Evolutionary conservation across 2,113 vertebrate species (phyloP), one percentile per base, ranked within the genome.

Genomic region (Phycodurus eques): DNA sequence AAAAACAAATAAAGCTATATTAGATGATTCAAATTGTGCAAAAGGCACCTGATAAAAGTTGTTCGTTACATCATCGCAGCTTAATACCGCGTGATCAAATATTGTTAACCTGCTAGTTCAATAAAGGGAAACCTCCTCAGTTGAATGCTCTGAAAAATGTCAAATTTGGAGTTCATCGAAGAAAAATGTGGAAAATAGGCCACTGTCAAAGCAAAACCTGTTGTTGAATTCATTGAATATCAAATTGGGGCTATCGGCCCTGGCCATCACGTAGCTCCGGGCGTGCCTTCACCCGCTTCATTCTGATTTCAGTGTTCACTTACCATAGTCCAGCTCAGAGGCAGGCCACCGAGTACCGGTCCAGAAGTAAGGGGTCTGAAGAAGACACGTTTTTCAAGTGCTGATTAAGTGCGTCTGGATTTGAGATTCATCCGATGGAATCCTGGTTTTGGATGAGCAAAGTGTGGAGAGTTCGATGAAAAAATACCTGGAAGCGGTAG

Each of bases 281-380:
- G 27, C 27, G 27, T 27, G 57, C 42, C 33, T 61, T 64, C 47
- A 68, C 33, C 46, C 31, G 12, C 10, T 14, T 6, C 11, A 56
- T 59, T n/a, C 9, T 13, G 0, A 19, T 53, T 13, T 60, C 13
- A n/a, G 1, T 15, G 57, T 70, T 14, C 17, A 39, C 92, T 92
- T 82, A 98, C 97, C 97, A 0, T 96, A 98, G 83, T 98, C 95
- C 68, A 98, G 88, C 80, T 98, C 96, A 0, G 95, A 89, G 7
- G 95, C 94, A 0, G 95, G 95, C 95, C 96, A 96, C 73, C 95
- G 90, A 43, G 92, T 94, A 51, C 93, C 96, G 6, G 87, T 95
- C 96, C 96, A 98, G 91, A 97, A 98, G 79, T 98, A 96, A 0
- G 96, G 97, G 0, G 95, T 96, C 96, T 98, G 83, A 57, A 0